Conservation (phyloP, 2,888 invertebrate species). For the Seira ritae region DNA sequence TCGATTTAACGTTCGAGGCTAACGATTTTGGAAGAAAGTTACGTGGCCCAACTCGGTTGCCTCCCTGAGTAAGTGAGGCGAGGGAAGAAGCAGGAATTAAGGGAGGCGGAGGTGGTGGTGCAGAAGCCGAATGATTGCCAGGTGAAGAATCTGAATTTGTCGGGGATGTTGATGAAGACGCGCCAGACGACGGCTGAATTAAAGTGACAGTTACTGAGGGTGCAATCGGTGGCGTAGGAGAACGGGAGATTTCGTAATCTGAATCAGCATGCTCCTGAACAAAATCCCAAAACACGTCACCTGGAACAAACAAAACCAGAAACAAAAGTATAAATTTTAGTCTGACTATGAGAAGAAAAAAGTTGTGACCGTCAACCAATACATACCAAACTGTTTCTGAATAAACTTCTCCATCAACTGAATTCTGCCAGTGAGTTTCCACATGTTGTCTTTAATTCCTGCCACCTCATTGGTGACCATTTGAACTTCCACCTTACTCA, state of each 20-base stretch:
- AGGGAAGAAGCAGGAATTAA: slow-evolving; percentile 56
- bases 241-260: slow-evolving; percentile 28
- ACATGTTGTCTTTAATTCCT: slow-evolving; percentile 61
- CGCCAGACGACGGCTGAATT: slow-evolving; percentile 43
- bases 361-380: background rate
- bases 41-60: slow-evolving; percentile 20
- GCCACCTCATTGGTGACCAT: slow-evolving; percentile 47
- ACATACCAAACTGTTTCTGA: slow-evolving; percentile 61
- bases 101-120: slow-evolving; percentile 56
- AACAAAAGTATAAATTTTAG: background rate
- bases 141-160: slow-evolving; percentile 34
- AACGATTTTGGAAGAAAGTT: slow-evolving; percentile 57
- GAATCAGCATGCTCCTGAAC: slow-evolving; percentile 44
- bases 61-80: slow-evolving; percentile 34
- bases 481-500: slow-evolving; percentile 44
- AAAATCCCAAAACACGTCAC: slow-evolving; percentile 67
- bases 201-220: slow-evolving; percentile 55
- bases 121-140: slow-evolving; percentile 30
- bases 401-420: slow-evolving; percentile 66
- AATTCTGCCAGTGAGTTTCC: slow-evolving; percentile 64
- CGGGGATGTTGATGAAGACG: slow-evolving; percentile 20
- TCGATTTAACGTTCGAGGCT: slow-evolving; percentile 38
- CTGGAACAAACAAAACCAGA: slow-evolving; percentile 44
- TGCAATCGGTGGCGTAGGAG: slow-evolving; percentile 42
- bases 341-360: background rate